Base-by-base conservation (phyloP, 2,797 vertebrate genomes). In the Anguilla pacifica region DNA sequence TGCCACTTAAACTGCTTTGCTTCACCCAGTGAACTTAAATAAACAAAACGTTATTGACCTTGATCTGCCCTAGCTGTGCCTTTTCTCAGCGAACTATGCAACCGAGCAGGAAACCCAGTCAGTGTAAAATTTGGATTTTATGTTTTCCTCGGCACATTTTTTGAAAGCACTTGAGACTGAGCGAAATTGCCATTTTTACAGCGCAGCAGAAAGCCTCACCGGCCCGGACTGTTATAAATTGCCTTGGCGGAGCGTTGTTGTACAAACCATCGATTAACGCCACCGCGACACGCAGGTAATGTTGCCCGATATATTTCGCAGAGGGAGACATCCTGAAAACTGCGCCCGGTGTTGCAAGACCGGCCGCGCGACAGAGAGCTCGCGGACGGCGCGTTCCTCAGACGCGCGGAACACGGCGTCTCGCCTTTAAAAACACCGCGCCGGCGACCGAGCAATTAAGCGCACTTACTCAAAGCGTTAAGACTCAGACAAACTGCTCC, bases 301-400 rank as follows among this genome's bases (percentile, higher is more conserved):
- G 59, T 46, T 87, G 17, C 25, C 35, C 86, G 31, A 87, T 83
- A 46, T 51, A 87, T 84, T 84, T 84, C 9, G 31, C 28, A 1
- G 35, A 35, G 31, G 43, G 51, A 31, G 46, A 28, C 49, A 57
- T 1, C 51, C 59, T 28, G 51, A 59, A 59, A 84, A 57, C 6
- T 25, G 55, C 13, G 3, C 2, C 57, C 13, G 28, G n/a, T 35
- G 19, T 57, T 84, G 35, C 25, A 10, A n/a, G 35, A 39, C 0
- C 13, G 67, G 9, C 28, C 10, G n/a, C 31, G 83, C 53, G 39
- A 51, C 59, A 31, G 61, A 70, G 85, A 64, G 39, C 85, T 85
- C 46, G 43, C 25, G 39, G 10, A 49, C 11, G 0, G 19, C 59
- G 3, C 6, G 85, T 85, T 70, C 25, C 59, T 5, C 9, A 15